Evolutionary conservation across 2,113 vertebrate genomes (phyloP).

Genomic region (Pampusana beccarii): DNA sequence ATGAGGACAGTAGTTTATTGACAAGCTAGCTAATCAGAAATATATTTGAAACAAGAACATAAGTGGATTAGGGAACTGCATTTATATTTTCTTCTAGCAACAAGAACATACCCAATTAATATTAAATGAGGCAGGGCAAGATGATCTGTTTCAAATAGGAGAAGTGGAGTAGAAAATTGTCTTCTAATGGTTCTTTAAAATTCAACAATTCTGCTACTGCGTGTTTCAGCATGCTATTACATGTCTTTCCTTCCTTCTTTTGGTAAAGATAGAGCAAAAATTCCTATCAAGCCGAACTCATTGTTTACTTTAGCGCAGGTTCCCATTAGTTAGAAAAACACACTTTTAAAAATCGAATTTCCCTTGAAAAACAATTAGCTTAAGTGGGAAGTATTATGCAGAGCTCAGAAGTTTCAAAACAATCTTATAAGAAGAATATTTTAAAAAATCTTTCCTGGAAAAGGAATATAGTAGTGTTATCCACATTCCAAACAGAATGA

Average conservation of each 20-base stretch:
- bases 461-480: background rate
- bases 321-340: conserved; percentile 59
- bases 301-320: conserved; percentile 43
- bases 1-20: background rate
- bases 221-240: background rate
- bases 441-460: conserved; percentile 13
- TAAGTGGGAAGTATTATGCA: conserved; percentile 39
- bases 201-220: background rate
- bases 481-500: background rate
- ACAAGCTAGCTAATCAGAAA: background rate
- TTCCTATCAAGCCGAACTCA: background rate
- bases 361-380: conserved; percentile 60
- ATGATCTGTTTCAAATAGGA: conserved; percentile 5
- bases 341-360: conserved; percentile 47
- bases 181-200: conserved; percentile 31
- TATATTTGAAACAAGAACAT: background rate
- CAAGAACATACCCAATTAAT: conserved; percentile 16
- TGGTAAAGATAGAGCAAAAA: conserved; percentile 32
- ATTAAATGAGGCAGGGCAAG: conserved; percentile 40
- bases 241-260: conserved; percentile 36
- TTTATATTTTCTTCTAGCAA: conserved; percentile 24
- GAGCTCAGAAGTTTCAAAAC: conserved; percentile 34
- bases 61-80: conserved; percentile 3
- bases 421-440: background rate
- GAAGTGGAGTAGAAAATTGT: conserved; percentile 39